Evolutionary conservation across 2,888 invertebrate species (phyloP), one percentile per base, ranked within the genome.

Genomic region (Philaethria dido): DNA sequence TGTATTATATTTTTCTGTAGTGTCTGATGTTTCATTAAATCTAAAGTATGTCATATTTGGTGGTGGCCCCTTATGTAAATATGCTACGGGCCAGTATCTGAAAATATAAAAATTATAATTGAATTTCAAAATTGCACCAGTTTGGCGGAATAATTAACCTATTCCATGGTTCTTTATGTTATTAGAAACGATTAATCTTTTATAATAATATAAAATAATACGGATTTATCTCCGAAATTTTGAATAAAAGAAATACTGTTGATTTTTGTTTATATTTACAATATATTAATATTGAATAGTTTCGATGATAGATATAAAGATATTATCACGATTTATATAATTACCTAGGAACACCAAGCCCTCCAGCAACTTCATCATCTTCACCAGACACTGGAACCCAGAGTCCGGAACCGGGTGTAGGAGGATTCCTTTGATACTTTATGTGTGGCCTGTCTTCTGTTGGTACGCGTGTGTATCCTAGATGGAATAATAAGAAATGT

Each of bases 71-170:
- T 95, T 95, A 78, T 97, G 97, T 0, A 97, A 92, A 80, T 97
- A 97, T 0, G 96, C 95, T 18, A 97, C 95, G 0, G 97, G 97
- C 96, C 97, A 97, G 73, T 94, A 93, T 75, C 94, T 93, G 74
- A 13, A 65, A 59, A 22, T n/a, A 11, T 3, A 60, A 36, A 45
- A 44, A 59, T 11, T 0, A 0, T 29, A 45, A n/a, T n/a, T n/a
- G n/a, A n/a, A n/a, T n/a, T n/a, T n/a, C n/a, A n/a, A n/a, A n/a
- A n/a, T n/a, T n/a, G n/a, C n/a, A n/a, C n/a, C n/a, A n/a, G n/a
- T n/a, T n/a, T n/a, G n/a, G n/a, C n/a, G n/a, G n/a, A n/a, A n/a
- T n/a, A n/a, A n/a, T n/a, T n/a, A n/a, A n/a, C n/a, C n/a, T n/a
- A n/a, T n/a, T n/a, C n/a, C n/a, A n/a, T n/a, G n/a, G n/a, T n/a